Evolutionary conservation across 2,888 invertebrate species (phyloP), one percentile per base, ranked within the genome.

Genomic region (Chelonus formosanus): DNA sequence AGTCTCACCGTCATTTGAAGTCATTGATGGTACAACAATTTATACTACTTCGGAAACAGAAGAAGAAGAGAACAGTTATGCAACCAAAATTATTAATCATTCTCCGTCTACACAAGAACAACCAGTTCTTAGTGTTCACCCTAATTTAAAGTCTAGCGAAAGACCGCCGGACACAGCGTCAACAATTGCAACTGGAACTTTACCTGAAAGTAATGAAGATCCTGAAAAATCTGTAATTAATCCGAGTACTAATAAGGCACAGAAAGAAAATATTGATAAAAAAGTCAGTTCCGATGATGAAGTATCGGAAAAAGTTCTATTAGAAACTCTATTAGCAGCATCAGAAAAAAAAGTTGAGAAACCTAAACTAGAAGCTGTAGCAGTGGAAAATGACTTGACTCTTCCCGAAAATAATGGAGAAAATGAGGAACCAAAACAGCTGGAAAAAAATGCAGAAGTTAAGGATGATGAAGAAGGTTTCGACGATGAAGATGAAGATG

Each of bases 11-110:
- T 67, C 75, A 3, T 77, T 76, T 59, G 86, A 87, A 70, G 85
- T 91, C 35, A 84, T 91, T 71, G 91, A 92, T 81, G 92, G 91
- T 8, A 92, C 92, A 7, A 89, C 88, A 32, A 85, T 91, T 73
- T 67, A 72, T 35, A 66, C 71, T 6, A 55, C 65, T 7, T 47
- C 62, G 5, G 68, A 73, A 20, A 59, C 64, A 35, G 43, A 67
- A 0, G 35, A 40, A 6, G 66, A 70, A 58, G 66, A 67, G 3
- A 62, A 64, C 3, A 74, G 72, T 70, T 70, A 76, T 52, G 53
- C 72, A 31, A 63, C 69, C 2, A 67, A 68, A 20, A 56, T 67
- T 35, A 47, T 63, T 8, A 20, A 20, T 2, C 20, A 20, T 1
- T 20, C 20, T 20, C 20, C 20, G 20, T 20, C 20, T 20, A 20